Evolutionary conservation across 2,888 invertebrate species (phyloP).

Genomic region (Leucophora obtusa): DNA sequence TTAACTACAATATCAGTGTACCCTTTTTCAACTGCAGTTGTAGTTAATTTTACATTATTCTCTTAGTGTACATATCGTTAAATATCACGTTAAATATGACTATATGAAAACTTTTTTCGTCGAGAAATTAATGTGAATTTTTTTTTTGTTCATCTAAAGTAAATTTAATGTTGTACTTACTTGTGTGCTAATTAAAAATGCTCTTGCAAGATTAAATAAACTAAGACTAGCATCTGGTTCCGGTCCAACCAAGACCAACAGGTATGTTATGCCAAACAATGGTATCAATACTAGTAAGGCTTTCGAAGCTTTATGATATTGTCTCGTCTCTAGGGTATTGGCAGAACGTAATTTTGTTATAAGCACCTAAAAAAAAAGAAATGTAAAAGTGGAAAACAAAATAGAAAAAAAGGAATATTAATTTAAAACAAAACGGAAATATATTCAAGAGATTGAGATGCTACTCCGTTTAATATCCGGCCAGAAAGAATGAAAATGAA

Average conservation of each 20-base stretch:
- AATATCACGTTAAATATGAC: too few relatives aligned
- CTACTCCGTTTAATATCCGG: slow-evolving; percentile 46
- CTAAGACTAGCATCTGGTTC: slow-evolving; percentile 86
- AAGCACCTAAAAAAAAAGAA: slow-evolving; percentile 83
- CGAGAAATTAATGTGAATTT: too few relatives aligned
- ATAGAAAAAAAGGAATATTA: slow-evolving; percentile 3
- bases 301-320: slow-evolving; percentile 93
- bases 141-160: not conserved
- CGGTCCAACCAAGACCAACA: slow-evolving; percentile 90
- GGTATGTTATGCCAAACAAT: slow-evolving; percentile 93
- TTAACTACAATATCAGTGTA: too few relatives aligned
- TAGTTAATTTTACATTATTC: too few relatives aligned
- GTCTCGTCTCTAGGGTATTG: slow-evolving; percentile 92
- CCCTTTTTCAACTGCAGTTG: too few relatives aligned
- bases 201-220: slow-evolving; percentile 88
- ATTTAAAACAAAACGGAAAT: slow-evolving; percentile 28
- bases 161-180: slow-evolving; percentile 79
- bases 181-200: slow-evolving; percentile 92
- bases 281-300: slow-evolving; percentile 94
- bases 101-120: too few relatives aligned
- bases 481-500: not conserved
- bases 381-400: not conserved
- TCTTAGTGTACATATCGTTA: too few relatives aligned
- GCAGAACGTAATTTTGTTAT: slow-evolving; percentile 95
- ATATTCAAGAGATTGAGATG: slow-evolving; percentile 6